Conservation (phyloP, 1,140 invertebrate genomes). For the Panagrolaimus sp. region DNA sequence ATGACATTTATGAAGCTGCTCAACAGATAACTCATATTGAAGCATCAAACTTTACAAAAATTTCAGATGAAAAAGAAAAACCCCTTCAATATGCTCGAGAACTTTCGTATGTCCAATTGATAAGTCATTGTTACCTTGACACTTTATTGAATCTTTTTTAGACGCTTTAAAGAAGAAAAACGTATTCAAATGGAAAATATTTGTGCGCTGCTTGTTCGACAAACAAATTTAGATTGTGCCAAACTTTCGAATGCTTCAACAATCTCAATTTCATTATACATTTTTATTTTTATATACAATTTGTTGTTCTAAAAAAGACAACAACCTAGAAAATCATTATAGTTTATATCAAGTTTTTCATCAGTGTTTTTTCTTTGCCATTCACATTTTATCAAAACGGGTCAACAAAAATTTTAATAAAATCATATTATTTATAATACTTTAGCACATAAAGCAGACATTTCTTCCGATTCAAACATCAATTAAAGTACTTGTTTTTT, state of each 20-base stretch:
- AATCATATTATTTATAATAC: no score
- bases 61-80: not conserved
- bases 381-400: no score
- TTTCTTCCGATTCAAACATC: no score
- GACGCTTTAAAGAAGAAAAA: not conserved
- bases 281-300: not conserved
- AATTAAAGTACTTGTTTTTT: no score
- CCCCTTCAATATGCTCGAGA: not conserved
- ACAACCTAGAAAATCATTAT: no score
- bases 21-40: slow-evolving; percentile 23
- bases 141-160: not conserved
- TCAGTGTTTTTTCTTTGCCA: no score
- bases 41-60: slow-evolving; percentile 4
- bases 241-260: slow-evolving; percentile 9
- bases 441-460: no score
- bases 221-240: slow-evolving; percentile 14
- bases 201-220: not conserved
- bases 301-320: no score
- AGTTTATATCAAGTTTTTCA: no score
- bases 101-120: not conserved
- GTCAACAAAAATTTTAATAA: no score
- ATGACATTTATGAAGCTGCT: slow-evolving; percentile 36
- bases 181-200: not conserved
- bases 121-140: no score
- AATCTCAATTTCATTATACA: not conserved